Evolutionary conservation across 2,797 vertebrate genomes (phyloP).

Genomic region (Gorsachius magnificus): DNA sequence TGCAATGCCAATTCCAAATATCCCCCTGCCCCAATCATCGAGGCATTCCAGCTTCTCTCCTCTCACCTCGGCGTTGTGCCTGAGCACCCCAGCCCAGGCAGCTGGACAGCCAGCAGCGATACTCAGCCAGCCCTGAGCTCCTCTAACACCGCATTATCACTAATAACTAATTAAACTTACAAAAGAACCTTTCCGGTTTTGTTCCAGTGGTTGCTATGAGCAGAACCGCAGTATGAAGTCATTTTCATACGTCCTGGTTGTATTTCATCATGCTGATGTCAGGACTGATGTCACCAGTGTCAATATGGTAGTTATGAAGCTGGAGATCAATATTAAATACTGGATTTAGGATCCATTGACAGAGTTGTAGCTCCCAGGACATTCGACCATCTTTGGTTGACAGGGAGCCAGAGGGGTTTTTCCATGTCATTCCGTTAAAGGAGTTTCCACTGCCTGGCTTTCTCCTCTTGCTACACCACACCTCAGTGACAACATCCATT

Average conservation of each 20-base stretch:
- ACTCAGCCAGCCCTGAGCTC: background rate
- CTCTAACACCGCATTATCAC: background rate
- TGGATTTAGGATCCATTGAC: slow-evolving; percentile 36
- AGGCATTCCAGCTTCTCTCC: background rate
- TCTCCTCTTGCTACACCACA: background rate
- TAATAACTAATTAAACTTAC: background rate
- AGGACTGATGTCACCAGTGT: background rate
- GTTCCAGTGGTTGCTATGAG: background rate
- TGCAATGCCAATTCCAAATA: rapidly evolving
- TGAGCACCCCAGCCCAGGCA: rapidly evolving
- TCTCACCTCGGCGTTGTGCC: background rate
- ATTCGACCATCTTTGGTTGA: slow-evolving; percentile 11
- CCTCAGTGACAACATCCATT: rapidly evolving
- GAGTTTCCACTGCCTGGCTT: slow-evolving; percentile 67
- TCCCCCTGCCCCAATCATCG: rapidly evolving
- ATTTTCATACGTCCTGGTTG: background rate
- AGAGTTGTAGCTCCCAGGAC: background rate
- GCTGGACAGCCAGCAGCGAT: background rate
- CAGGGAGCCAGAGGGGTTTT: slow-evolving; percentile 67
- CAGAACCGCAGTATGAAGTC: background rate
- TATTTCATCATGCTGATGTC: slow-evolving; percentile 35
- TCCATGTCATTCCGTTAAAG: slow-evolving; percentile 64
- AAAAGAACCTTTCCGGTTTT: background rate
- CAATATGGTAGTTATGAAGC: background rate
- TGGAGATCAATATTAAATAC: slow-evolving; percentile 29